These are phyloP conservation scores for Tupiocoris notatus DNA, from an alignment of 2,888 invertebrate species.

Conservation along the genomic window DNA sequence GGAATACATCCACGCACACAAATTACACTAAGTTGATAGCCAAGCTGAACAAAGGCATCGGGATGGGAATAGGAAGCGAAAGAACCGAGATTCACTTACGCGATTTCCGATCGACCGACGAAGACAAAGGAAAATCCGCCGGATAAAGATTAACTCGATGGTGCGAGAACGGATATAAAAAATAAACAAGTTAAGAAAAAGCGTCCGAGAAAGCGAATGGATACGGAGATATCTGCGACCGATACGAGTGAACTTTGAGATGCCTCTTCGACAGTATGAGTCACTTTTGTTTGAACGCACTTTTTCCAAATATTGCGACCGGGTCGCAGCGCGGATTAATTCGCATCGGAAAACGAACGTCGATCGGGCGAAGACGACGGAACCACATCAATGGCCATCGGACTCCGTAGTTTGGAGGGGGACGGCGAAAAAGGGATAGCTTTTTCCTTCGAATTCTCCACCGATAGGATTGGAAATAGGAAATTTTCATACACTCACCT, in stretches of 20 bases:
- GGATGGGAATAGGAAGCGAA: no score
- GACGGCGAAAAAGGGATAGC: conserved; percentile 22
- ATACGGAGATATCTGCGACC: background rate
- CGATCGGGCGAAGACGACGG: background rate
- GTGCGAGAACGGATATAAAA: background rate
- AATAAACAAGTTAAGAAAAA: background rate
- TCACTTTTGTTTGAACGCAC: background rate
- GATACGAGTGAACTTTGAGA: background rate
- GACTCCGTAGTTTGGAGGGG: conserved; percentile 8
- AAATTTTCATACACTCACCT: conserved; percentile 59
- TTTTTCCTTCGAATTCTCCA: background rate
- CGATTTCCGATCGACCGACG: no score
- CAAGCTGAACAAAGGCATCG: no score
- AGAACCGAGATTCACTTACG: no score
- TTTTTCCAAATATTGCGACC: no score
- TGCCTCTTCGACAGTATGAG: background rate
- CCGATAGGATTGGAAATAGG: conserved; percentile 29
- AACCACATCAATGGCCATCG: conserved; percentile 24
- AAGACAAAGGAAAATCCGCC: no score
- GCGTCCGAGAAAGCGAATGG: background rate
- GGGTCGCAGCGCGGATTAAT: no score
- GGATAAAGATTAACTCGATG: no score
- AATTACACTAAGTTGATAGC: no score
- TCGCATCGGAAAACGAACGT: background rate
- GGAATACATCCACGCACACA: no score